Evolutionary conservation across 1,140 invertebrate genomes (phyloP), one percentile per base, ranked within the genome.

Genomic region (Metaphire vulgaris): DNA sequence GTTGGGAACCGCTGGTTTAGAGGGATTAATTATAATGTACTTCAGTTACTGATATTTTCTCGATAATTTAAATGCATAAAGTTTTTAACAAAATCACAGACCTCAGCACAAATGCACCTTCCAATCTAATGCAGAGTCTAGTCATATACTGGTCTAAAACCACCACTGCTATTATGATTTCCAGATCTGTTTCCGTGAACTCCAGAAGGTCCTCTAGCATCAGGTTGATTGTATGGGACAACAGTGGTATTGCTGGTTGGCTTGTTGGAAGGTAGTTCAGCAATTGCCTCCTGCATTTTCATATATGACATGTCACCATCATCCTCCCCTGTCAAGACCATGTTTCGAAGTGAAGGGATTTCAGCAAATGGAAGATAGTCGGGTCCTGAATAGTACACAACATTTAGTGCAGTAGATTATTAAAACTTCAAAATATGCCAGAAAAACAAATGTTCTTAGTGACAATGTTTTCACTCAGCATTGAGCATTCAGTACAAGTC

Each of bases 341-440:
- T 85, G 80, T 86, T 86, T 29, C 85, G 80, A 28, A 86, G 75
- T 65, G 84, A 81, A 16, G 85, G 85, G 82, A 86, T 86, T 79
- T 86, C 85, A 32, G 84, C 83, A 82, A 86, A 86, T 30, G 85
- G 85, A 12, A 86, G 76, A 77, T 84, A 86, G 70, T 83, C 82
- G 64, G 83, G 81, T 26, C 85, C 84, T 85, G 75, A 1, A 72
- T n/a, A n/a, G n/a, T n/a, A n/a, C n/a, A n/a, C n/a, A n/a, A n/a
- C n/a, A n/a, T n/a, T n/a, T n/a, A n/a, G n/a, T n/a, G n/a, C n/a
- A n/a, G n/a, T n/a, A n/a, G n/a, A n/a, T n/a, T n/a, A n/a, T n/a
- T n/a, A n/a, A n/a, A n/a, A n/a, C n/a, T n/a, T n/a, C n/a, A n/a
- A n/a, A n/a, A n/a, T n/a, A n/a, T n/a, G n/a, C n/a, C n/a, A n/a